Evolutionary conservation across 2,113 vertebrate species (phyloP).

Genomic region (Dasyornis broadbenti): DNA sequence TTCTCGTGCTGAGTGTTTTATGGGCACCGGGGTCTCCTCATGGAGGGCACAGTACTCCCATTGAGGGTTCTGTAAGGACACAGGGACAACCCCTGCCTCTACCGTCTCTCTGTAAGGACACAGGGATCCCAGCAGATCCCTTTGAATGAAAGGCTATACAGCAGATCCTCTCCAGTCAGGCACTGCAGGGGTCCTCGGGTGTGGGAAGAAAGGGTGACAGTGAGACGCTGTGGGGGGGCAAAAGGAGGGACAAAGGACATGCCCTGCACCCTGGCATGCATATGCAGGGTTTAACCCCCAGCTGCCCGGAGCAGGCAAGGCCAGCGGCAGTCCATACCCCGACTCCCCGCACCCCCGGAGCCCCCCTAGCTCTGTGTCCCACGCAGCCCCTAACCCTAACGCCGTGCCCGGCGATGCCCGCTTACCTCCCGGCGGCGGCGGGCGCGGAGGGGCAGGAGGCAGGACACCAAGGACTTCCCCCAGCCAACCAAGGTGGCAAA

Average conservation of each 20-base stretch:
- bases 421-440: conserved; percentile 39
- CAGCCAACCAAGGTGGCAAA: conserved; percentile 43
- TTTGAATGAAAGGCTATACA: neutral
- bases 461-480: conserved; percentile 48
- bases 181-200: neutral
- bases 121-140: neutral
- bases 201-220: neutral
- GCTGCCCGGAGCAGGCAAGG: neutral
- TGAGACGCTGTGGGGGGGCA: neutral
- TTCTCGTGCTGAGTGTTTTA: neutral
- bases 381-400: neutral
- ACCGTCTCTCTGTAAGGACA: neutral
- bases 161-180: neutral
- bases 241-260: neutral
- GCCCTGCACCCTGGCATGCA: neutral
- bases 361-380: neutral
- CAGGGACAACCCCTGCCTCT: neutral
- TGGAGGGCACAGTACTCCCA: neutral
- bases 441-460: conserved; percentile 33
- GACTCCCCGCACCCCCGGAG: neutral
- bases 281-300: neutral
- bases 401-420: neutral
- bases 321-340: neutral
- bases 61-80: neutral
- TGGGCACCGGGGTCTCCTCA: neutral